These are phyloP conservation scores for Hycleus cichorii DNA, from an alignment of 1,140 invertebrate species.

Conservation along the genomic window DNA sequence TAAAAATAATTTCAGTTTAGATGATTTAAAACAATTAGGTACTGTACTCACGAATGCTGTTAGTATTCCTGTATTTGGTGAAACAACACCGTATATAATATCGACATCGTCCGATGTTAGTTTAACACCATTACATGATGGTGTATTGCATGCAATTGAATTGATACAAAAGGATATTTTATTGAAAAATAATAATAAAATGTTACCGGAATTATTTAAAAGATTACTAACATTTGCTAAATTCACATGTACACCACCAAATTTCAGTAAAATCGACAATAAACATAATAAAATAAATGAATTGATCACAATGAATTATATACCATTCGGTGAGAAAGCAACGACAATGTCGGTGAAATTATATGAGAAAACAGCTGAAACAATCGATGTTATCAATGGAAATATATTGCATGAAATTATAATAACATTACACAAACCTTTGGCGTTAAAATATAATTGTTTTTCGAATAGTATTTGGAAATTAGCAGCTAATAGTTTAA, in stretches of 20 bases:
- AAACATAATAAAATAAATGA: slow-evolving; percentile 51
- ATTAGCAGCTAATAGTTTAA: slow-evolving; percentile 69
- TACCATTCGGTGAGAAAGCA: slow-evolving; percentile 81
- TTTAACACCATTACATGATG: slow-evolving; percentile 76
- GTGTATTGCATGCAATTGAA: slow-evolving; percentile 72
- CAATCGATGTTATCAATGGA: slow-evolving; percentile 65
- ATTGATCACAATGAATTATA: slow-evolving; percentile 79
- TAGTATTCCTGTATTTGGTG: slow-evolving; percentile 73
- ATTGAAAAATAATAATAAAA: slow-evolving; percentile 53
- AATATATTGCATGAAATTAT: slow-evolving; percentile 72
- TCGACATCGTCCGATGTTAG: slow-evolving; percentile 65
- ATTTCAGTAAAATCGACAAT: slow-evolving; percentile 48
- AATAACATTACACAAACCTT: slow-evolving; percentile 63
- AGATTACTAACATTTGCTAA: slow-evolving; percentile 70
- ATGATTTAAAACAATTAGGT: slow-evolving; percentile 75
- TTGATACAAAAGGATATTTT: slow-evolving; percentile 74
- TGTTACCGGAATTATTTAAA: slow-evolving; percentile 73
- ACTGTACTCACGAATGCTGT: slow-evolving; percentile 68
- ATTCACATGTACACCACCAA: slow-evolving; percentile 63
- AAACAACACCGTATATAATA: slow-evolving; percentile 70
- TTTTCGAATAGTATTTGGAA: slow-evolving; percentile 80
- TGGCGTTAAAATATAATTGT: slow-evolving; percentile 78
- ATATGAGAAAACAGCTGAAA: slow-evolving; percentile 73
- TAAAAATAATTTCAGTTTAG: slow-evolving; percentile 62
- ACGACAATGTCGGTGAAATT: slow-evolving; percentile 73